phyloP scores from a whole-genome alignment of 2,113 vertebrate species.

The Mystacornis crossleyi region DNA sequence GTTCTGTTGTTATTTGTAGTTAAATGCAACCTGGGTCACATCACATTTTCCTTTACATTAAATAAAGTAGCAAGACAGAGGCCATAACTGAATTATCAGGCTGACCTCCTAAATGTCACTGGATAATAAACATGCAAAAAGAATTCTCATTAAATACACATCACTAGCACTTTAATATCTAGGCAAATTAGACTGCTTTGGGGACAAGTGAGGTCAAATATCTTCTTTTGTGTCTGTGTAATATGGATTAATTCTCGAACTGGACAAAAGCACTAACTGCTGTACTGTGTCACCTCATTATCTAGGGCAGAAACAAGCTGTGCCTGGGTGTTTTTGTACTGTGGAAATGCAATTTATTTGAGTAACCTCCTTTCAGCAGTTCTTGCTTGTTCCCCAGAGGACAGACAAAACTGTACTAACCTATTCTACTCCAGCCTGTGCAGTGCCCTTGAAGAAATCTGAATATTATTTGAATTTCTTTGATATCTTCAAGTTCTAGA shows the following conservation, averaged over 20 bases:
- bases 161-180: slow-evolving; percentile 52
- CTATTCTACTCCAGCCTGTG: neutral
- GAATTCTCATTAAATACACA: slow-evolving; percentile 67
- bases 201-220: slow-evolving; percentile 67
- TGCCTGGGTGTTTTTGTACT: neutral
- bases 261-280: slow-evolving; percentile 49
- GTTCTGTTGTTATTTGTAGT: neutral
- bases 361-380: neutral
- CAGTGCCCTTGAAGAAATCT: neutral
- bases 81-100: slow-evolving; percentile 42
- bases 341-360: slow-evolving; percentile 18
- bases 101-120: slow-evolving; percentile 72
- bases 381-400: neutral
- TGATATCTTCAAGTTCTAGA: neutral
- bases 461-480: neutral
- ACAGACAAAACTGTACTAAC: neutral
- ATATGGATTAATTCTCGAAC: slow-evolving; percentile 60
- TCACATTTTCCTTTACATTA: slow-evolving; percentile 37
- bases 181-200: slow-evolving; percentile 64
- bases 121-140: slow-evolving; percentile 62
- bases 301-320: slow-evolving; percentile 17
- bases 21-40: slow-evolving; percentile 12
- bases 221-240: slow-evolving; percentile 62
- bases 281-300: slow-evolving; percentile 27
- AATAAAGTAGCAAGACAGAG: slow-evolving; percentile 12